Percentiles rank a stretch among this genome's conserved stretches.
These are phyloP conservation scores for Toxonevra muliebris DNA, from an alignment of 2,888 invertebrate genomes.

Conservation along the genomic window DNA sequence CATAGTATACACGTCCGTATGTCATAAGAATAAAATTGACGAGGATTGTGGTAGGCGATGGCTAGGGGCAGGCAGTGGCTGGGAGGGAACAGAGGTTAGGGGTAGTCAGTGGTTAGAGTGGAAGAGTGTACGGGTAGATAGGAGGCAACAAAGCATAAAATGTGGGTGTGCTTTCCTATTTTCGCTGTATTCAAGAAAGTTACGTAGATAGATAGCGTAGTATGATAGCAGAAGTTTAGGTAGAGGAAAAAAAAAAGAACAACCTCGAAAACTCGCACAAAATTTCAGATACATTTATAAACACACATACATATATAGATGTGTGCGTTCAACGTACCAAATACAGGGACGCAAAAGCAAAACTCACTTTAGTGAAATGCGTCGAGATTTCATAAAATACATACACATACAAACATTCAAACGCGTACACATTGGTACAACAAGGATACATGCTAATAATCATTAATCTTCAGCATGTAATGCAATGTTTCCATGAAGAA, in stretches of 20 bases:
- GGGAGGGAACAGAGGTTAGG: no score
- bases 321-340: neutral
- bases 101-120: no score
- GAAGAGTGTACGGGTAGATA: no score
- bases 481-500: no score
- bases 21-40: slow-evolving; percentile 17
- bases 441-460: slow-evolving; percentile 45
- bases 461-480: slow-evolving; percentile 45
- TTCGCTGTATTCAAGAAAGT: no score
- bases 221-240: neutral
- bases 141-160: no score
- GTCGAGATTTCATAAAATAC: slow-evolving; percentile 34
- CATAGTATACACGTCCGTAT: slow-evolving; percentile 32
- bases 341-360: slow-evolving; percentile 1
- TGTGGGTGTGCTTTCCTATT: no score
- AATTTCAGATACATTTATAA: slow-evolving; percentile 32
- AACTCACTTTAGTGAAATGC: slow-evolving; percentile 32
- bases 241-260: slow-evolving; percentile 11
- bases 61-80: no score
- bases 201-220: no score
- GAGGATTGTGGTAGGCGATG: neutral
- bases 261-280: slow-evolving; percentile 31
- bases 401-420: no score
- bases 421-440: slow-evolving; percentile 30
- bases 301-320: slow-evolving; percentile 1